Conservation (phyloP, 2,888 invertebrate genomes). For the Cryptocheilus praepositus region DNA sequence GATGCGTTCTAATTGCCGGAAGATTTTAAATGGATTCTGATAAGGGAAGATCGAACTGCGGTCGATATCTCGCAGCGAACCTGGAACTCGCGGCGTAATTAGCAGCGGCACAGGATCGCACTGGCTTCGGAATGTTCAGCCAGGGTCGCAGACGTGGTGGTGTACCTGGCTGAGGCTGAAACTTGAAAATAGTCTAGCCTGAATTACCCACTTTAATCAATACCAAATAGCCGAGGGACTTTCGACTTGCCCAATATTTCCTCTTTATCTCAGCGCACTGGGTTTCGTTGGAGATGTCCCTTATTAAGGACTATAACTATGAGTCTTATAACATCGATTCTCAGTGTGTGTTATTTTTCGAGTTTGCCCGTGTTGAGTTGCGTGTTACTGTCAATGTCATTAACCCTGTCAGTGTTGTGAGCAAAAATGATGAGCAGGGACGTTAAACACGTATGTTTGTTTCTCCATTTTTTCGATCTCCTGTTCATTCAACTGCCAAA, state of each 20-base stretch:
- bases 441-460: too few species aligned
- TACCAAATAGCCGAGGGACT: conserved; percentile 20
- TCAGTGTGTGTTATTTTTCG: too few species aligned
- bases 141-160: background rate
- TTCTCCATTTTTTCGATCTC: too few species aligned
- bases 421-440: too few species aligned
- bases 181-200: conserved; percentile 12
- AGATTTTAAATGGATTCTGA: conserved; percentile 11
- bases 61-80: conserved; percentile 9
- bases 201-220: conserved; percentile 15
- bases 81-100: conserved; percentile 13
- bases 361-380: too few species aligned
- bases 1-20: conserved; percentile 3
- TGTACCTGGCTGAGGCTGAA: background rate
- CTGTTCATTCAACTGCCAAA: too few species aligned
- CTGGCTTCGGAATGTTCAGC: background rate
- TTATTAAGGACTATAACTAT: too few species aligned
- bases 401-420: too few species aligned
- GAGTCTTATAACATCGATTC: background rate
- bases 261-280: background rate
- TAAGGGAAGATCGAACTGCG: conserved; percentile 7
- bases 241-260: conserved; percentile 16
- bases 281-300: background rate
- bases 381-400: too few species aligned
- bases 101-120: background rate